Evolutionary conservation across 2,888 invertebrate genomes (phyloP).

Genomic region (Harpalus rufipes): DNA sequence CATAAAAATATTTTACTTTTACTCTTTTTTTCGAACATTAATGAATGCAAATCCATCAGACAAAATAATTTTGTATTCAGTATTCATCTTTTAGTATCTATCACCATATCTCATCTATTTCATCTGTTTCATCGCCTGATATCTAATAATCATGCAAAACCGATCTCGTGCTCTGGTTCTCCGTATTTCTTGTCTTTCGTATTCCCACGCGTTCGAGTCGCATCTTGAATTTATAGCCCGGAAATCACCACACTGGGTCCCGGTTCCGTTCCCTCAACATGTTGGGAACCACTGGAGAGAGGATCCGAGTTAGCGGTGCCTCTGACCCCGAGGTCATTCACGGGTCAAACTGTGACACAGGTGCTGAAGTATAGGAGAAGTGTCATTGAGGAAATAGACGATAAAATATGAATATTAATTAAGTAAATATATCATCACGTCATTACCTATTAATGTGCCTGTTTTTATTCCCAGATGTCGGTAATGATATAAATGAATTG

Average conservation of each 20-base stretch:
- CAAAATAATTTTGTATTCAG: no score
- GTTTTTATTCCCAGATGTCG: no score
- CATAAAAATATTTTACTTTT: no score
- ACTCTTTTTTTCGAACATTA: no score
- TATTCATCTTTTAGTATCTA: no score
- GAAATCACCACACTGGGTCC: constrained; percentile 18
- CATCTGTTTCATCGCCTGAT: background rate
- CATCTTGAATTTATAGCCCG: constrained; percentile 47
- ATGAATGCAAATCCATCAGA: no score
- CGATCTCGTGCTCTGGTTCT: no score
- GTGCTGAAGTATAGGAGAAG: background rate
- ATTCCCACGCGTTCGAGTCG: constrained; percentile 33
- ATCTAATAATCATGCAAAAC: constrained; percentile 4
- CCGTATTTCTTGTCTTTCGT: background rate
- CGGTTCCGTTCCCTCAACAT: background rate
- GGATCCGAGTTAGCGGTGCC: constrained; percentile 42
- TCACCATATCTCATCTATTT: background rate
- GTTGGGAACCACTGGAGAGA: constrained; percentile 51
- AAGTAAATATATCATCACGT: no score
- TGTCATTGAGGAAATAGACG: background rate
- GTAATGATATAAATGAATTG: no score
- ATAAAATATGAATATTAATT: no score
- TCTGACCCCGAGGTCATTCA: constrained; percentile 17
- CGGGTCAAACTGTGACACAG: constrained; percentile 40
- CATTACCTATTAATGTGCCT: no score